phyloP scores from a whole-genome alignment of 2,113 vertebrate genomes.

The Neopipo cinnamomea region DNA sequence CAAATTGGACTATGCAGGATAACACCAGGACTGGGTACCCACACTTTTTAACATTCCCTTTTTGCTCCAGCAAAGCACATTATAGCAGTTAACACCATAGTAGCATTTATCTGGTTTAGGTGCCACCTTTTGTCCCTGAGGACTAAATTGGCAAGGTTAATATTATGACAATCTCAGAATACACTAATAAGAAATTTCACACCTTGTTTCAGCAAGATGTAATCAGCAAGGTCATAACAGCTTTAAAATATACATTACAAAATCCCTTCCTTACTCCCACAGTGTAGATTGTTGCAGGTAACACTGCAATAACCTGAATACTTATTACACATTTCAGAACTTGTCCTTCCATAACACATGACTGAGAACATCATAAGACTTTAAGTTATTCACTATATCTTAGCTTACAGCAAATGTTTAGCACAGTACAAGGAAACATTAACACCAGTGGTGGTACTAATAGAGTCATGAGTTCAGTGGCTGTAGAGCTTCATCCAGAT shows the following conservation, averaged over 20 bases:
- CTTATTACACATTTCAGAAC: neutral
- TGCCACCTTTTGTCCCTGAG: neutral
- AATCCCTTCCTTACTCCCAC: neutral
- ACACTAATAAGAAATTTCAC: neutral
- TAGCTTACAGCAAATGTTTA: neutral
- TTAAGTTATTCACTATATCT: neutral
- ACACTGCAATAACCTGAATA: neutral
- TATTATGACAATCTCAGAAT: neutral
- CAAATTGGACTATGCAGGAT: neutral
- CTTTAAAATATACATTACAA: neutral
- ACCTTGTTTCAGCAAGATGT: neutral
- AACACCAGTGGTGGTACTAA: neutral
- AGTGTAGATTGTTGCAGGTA: neutral
- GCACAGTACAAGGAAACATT: neutral
- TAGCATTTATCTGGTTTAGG: neutral
- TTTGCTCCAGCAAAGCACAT: neutral
- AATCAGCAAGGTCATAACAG: neutral
- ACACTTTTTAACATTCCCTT: neutral
- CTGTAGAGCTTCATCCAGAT: neutral
- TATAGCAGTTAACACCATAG: neutral
- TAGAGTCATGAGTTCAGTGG: neutral
- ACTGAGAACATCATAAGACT: neutral
- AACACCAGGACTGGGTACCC: neutral
- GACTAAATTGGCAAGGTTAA: neutral
- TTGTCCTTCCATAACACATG: neutral